Evolutionary conservation across 1,140 invertebrate genomes (phyloP).

Genomic region (Venturia canescens): DNA sequence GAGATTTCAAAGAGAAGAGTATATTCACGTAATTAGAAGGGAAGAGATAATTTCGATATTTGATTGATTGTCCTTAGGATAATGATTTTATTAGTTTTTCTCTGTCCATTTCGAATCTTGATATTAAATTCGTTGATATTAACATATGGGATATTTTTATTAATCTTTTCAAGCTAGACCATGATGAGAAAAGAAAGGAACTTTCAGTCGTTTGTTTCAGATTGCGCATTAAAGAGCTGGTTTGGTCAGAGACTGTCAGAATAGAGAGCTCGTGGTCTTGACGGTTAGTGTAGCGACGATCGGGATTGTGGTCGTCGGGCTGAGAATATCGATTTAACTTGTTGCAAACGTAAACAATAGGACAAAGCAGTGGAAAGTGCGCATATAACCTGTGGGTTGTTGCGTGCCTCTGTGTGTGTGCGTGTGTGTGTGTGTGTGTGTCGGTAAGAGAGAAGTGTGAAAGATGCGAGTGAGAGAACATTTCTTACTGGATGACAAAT

Average conservation of each 20-base stretch:
- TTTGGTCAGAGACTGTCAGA: background rate
- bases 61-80: no score
- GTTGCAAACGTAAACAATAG: slow-evolving; percentile 61
- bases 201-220: slow-evolving; percentile 6
- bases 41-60: no score
- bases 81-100: no score
- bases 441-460: background rate
- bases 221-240: background rate
- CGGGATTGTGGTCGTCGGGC: slow-evolving; percentile 31
- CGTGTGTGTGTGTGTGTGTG: background rate
- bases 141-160: no score
- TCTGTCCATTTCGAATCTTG: no score
- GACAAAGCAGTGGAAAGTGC: background rate
- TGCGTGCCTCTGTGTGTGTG: no score
- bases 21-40: background rate
- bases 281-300: background rate
- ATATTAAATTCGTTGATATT: no score
- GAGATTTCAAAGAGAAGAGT: slow-evolving; percentile 6
- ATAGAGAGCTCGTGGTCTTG: slow-evolving; percentile 33
- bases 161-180: background rate
- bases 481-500: background rate
- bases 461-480: background rate
- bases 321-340: slow-evolving; percentile 61
- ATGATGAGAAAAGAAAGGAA: no score
- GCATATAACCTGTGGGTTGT: no score